Evolutionary conservation across 1,140 invertebrate species (phyloP).

Genomic region (Battus philenor): DNA sequence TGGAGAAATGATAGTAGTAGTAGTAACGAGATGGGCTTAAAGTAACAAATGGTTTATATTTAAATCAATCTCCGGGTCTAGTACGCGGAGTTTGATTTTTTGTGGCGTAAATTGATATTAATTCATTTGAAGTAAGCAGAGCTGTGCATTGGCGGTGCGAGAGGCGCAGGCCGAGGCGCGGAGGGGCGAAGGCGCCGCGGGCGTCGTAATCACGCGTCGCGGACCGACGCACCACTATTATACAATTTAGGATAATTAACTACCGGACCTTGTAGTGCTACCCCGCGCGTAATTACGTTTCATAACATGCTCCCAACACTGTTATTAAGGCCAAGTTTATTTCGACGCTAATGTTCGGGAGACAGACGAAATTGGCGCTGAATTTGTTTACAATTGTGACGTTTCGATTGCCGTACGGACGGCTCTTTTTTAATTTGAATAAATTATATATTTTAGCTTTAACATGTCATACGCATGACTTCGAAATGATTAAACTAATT

Average conservation of each 20-base stretch:
- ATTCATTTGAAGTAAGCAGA: no score
- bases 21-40: no score
- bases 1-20: no score
- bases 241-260: conserved; percentile 74
- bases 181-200: conserved; percentile 19
- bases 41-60: no score
- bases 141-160: no score
- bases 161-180: no score
- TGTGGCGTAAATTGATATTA: no score
- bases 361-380: conserved; percentile 45
- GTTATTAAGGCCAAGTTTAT: conserved; percentile 47
- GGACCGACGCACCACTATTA: conserved; percentile 52
- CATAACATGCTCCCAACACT: conserved; percentile 56
- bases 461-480: not conserved
- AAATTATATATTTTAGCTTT: conserved; percentile 1
- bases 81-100: no score
- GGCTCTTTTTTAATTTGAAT: conserved; percentile 13
- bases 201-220: conserved; percentile 46
- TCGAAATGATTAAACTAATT: no score
- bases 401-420: conserved; percentile 20
- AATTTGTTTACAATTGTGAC: conserved; percentile 40
- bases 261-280: conserved; percentile 61
- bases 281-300: conserved; percentile 53
- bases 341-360: conserved; percentile 38
- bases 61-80: no score